A percentile compares a stretch with the other conserved stretches of the same genome.
Conservation (phyloP, 2,888 invertebrate genomes). For the Nephrotoma appendiculata region DNA sequence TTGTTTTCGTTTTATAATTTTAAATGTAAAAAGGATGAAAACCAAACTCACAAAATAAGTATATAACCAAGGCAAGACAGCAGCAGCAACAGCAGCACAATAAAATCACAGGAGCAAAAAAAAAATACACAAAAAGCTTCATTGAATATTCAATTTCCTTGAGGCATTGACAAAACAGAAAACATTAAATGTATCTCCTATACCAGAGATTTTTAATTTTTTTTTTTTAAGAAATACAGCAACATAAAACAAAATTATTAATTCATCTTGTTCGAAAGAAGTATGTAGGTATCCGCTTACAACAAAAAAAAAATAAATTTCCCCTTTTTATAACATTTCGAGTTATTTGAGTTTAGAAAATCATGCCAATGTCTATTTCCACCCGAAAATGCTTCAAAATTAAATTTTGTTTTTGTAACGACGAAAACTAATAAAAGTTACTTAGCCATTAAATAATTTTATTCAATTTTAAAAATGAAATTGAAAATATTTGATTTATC, state of each 20-base stretch:
- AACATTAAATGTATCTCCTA: neutral
- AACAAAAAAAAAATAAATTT: neutral
- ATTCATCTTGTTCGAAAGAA: neutral
- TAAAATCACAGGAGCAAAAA: neutral
- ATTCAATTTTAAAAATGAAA: neutral
- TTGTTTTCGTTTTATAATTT: neutral
- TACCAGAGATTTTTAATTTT: neutral
- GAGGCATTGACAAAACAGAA: neutral
- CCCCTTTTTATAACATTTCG: neutral
- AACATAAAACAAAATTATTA: neutral
- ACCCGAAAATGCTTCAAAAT: neutral
- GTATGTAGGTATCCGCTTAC: neutral
- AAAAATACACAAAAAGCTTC: neutral
- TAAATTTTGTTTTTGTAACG: neutral
- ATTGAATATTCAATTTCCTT: neutral
- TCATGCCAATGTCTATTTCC: neutral
- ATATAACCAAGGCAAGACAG: neutral
- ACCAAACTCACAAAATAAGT: neutral
- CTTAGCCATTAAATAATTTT: neutral
- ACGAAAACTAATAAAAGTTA: neutral
- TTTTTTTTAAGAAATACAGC: neutral
- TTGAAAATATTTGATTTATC: neutral
- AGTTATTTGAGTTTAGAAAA: neutral
- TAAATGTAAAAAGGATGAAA: neutral
- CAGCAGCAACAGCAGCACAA: neutral